phyloP scores from a whole-genome alignment of 2,113 vertebrate genomes.

The Mirounga angustirostris region DNA sequence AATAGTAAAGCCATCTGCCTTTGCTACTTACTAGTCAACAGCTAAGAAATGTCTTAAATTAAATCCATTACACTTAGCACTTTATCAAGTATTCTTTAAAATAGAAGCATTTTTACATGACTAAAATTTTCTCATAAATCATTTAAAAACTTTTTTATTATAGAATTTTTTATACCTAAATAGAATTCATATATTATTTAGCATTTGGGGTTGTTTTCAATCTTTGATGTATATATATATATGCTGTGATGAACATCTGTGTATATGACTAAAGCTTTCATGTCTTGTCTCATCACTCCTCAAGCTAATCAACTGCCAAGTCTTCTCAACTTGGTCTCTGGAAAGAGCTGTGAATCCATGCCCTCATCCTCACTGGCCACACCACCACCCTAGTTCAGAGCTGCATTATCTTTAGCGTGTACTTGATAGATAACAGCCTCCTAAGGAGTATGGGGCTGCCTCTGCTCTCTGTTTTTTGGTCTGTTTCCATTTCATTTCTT shows the following conservation, averaged over 20 bases:
- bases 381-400: neutral
- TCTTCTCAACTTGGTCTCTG: neutral
- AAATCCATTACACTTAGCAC: neutral
- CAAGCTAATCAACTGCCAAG: neutral
- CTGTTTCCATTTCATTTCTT: neutral
- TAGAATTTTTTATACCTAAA: neutral
- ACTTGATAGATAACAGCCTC: neutral
- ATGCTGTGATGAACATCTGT: neutral
- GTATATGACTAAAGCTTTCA: neutral
- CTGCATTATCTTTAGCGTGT: neutral
- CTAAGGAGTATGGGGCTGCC: neutral
- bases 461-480: neutral
- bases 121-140: neutral
- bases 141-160: neutral
- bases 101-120: neutral
- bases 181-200: conserved; percentile 12
- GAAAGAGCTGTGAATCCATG: neutral
- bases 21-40: neutral
- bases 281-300: neutral
- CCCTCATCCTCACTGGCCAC: neutral
- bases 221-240: neutral
- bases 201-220: neutral
- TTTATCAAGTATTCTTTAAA: neutral
- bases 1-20: neutral
- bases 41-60: neutral